Evolutionary conservation across 2,888 invertebrate genomes (phyloP).

Genomic region (Trichopria drosophilae): DNA sequence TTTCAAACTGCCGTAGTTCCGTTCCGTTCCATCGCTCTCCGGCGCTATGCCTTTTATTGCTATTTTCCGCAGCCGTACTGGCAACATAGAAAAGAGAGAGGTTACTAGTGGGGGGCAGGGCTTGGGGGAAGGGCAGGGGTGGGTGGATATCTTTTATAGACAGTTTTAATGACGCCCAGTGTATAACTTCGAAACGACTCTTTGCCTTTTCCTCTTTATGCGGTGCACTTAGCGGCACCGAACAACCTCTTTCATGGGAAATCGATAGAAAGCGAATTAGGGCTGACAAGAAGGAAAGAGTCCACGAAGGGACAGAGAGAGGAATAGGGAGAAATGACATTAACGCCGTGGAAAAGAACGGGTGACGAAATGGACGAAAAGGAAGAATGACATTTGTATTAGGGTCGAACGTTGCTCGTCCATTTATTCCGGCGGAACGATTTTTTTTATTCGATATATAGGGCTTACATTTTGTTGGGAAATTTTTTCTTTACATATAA

Average conservation of each 20-base stretch:
- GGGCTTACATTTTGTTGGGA: too few relatives aligned
- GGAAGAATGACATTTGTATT: constrained; percentile 1
- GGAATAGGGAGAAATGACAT: constrained; percentile 13
- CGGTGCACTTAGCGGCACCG: constrained; percentile 46
- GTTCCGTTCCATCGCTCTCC: constrained; percentile 23
- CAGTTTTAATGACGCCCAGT: constrained; percentile 46
- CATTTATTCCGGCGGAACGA: too few relatives aligned
- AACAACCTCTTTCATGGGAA: constrained; percentile 48
- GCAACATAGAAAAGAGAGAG: constrained; percentile 5
- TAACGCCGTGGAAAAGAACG: constrained; percentile 8
- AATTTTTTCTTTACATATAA: too few relatives aligned
- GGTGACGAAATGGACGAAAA: constrained; percentile 2
- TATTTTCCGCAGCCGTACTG: constrained; percentile 18
- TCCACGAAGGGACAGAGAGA: neutral
- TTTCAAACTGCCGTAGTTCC: constrained; percentile 26
- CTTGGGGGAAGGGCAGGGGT: constrained; percentile 7
- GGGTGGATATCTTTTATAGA: constrained; percentile 43
- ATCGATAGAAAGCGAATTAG: constrained; percentile 51
- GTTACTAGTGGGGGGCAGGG: constrained; percentile 4
- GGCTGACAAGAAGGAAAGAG: constrained; percentile 28
- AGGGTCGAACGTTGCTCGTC: too few relatives aligned
- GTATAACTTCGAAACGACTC: constrained; percentile 48
- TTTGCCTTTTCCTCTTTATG: constrained; percentile 45
- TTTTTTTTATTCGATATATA: constrained; percentile 21
- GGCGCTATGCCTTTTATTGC: constrained; percentile 30